phyloP scores from a whole-genome alignment of 2,888 invertebrate species.

The Polylopha cassiicola region DNA sequence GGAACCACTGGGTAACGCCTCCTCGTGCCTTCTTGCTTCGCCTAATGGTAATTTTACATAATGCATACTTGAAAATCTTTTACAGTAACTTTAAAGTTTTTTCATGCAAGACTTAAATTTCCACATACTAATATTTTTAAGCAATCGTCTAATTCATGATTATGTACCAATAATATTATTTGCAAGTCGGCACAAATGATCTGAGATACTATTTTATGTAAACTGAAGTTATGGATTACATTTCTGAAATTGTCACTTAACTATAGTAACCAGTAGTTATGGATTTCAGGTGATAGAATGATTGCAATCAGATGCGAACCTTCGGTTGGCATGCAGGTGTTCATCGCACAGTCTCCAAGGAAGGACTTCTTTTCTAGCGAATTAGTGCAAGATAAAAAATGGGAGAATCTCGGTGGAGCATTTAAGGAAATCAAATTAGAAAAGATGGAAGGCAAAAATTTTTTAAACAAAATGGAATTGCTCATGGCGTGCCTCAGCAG shows the following conservation, averaged over 20 bases:
- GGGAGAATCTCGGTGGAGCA: slow-evolving; percentile 95
- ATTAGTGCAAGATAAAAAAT: slow-evolving; percentile 92
- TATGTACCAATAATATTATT: too few species aligned
- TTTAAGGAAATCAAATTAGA: slow-evolving; percentile 93
- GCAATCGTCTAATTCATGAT: background rate
- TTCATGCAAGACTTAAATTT: background rate
- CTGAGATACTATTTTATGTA: too few species aligned
- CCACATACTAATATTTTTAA: background rate
- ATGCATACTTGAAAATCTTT: background rate
- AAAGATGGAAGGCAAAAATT: slow-evolving; percentile 97
- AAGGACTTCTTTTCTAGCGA: slow-evolving; percentile 93
- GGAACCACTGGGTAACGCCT: slow-evolving; percentile 94
- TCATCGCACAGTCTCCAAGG: slow-evolving; percentile 91
- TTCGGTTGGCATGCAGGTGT: slow-evolving; percentile 91
- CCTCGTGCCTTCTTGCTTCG: slow-evolving; percentile 92
- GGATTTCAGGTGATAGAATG: slow-evolving; percentile 83
- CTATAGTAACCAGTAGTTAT: too few species aligned
- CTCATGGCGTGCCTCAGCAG: slow-evolving; percentile 93
- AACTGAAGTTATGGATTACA: too few species aligned
- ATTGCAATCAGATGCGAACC: slow-evolving; percentile 95
- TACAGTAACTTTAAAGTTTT: background rate
- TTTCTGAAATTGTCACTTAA: too few species aligned
- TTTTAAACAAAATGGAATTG: slow-evolving; percentile 96
- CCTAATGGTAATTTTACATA: slow-evolving; percentile 81
- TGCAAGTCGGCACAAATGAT: too few species aligned